Base-by-base conservation (phyloP, 1,140 invertebrate genomes). In the Ceratosolen fusciceps region DNA sequence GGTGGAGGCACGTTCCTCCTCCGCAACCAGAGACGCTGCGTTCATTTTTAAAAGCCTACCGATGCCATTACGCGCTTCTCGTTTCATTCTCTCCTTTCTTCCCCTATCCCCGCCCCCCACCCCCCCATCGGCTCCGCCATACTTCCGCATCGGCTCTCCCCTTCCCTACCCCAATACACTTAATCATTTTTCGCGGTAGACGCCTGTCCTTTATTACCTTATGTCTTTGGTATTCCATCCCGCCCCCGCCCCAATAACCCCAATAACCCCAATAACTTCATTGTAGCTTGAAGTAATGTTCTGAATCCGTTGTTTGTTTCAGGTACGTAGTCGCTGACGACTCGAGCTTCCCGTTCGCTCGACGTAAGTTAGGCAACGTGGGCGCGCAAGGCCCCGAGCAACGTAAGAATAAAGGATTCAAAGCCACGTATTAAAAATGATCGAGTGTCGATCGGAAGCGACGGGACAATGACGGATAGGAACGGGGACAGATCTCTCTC, bases 321-420 rank as follows among this genome's bases (percentile, higher is more conserved):
- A 70, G 75, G 75, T 77, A 70, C 4, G 65, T 70, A 62, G 34
- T 34, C 29, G 34, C 2, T 43, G n/a, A 1, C 14, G n/a, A 29
- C n/a, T 65, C 4, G 16, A 26, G 19, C 19, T 47, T 26, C 21
- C 12, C 14, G 47, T 70, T 26, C 8, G 0, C 14, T 19, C 4
- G 0, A 26, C 34, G 67, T 70, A 47, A 70, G 37, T 70, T 26
- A 70, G 29, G 10, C 7, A 47, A 47, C 43, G 43, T 47, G 43
- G 43, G 21, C 49, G 10, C 21, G 49, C 49, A 21, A 52, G 3
- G 5, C 14, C 21, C 49, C 9, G 7, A 24, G 24, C 14, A 29
- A 26, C 37, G 3, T 14, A 65, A 9, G 34, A 65, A 37, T 8
- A 62, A 62, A 26, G 16, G n/a, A n/a, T n/a, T n/a, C n/a, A n/a